phyloP scores from a whole-genome alignment of 2,888 invertebrate genomes.

The Megaustenia siamemsis region DNA sequence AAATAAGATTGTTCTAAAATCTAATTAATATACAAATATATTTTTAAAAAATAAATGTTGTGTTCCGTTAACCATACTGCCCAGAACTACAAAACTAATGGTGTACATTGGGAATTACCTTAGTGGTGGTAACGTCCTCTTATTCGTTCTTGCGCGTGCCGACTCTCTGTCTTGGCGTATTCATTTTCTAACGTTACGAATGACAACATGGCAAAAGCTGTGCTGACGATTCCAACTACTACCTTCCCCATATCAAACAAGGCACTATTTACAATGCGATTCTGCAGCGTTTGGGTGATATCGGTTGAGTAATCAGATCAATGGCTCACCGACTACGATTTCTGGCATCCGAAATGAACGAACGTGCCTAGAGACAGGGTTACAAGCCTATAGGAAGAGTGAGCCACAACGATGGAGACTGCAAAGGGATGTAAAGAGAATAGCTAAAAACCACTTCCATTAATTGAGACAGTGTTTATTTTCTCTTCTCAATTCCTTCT shows the following conservation, averaged over 20 bases:
- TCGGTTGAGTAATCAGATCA: conserved; percentile 46
- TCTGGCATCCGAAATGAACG: conserved; percentile 43
- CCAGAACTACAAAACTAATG: too few relatives aligned
- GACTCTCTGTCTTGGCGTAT: neutral
- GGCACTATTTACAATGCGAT: conserved; percentile 23
- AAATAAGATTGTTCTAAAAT: too few relatives aligned
- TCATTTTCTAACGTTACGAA: neutral
- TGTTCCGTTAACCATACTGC: too few relatives aligned
- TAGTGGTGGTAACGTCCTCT: neutral
- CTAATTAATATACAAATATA: too few relatives aligned
- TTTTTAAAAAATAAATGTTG: too few relatives aligned
- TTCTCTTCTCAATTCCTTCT: too few relatives aligned
- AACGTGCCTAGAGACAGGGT: conserved; percentile 15
- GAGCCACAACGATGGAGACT: too few relatives aligned
- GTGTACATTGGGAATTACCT: neutral
- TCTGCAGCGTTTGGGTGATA: neutral
- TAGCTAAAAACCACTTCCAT: too few relatives aligned
- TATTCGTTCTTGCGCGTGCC: neutral
- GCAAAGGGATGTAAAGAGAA: too few relatives aligned
- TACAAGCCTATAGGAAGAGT: neutral
- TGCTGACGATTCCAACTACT: neutral
- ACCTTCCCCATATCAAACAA: neutral
- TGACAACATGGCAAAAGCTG: neutral
- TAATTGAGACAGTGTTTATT: too few relatives aligned
- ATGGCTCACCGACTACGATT: conserved; percentile 48